Percentiles rank a stretch among this genome's conserved stretches.
Evolutionary conservation across 1,140 invertebrate species (phyloP).

Genomic region (Latrodectus geometricus): DNA sequence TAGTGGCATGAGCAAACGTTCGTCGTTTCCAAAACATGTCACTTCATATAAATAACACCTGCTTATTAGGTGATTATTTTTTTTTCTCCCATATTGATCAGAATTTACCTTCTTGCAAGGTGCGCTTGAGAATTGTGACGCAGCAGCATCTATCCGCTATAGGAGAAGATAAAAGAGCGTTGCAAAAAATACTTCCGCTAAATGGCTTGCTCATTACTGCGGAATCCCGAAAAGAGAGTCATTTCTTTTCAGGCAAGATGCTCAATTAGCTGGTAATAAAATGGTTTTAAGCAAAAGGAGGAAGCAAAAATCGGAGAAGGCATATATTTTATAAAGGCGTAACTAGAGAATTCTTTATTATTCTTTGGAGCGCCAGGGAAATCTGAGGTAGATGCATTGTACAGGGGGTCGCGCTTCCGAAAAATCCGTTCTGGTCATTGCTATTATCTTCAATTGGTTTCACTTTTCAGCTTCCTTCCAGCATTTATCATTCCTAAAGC

Average conservation of each 20-base stretch:
- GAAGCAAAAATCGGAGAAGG: conserved; percentile 52
- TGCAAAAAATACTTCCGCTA: conserved; percentile 11
- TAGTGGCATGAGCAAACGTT: conserved; percentile 20
- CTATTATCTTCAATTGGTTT: conserved; percentile 38
- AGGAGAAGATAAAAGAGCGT: not conserved
- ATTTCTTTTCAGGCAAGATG: conserved; percentile 21
- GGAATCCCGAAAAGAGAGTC: conserved; percentile 1
- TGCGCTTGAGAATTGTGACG: conserved; percentile 8
- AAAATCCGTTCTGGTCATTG: conserved; percentile 30
- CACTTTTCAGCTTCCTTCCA: conserved; percentile 17
- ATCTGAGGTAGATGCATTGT: not conserved
- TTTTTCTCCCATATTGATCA: conserved; percentile 20
- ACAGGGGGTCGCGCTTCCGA: not conserved
- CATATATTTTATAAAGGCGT: conserved; percentile 50
- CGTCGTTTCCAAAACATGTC: conserved; percentile 39
- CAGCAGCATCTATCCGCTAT: conserved; percentile 14
- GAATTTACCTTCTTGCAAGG: conserved; percentile 16
- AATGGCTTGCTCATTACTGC: not conserved
- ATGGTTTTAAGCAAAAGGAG: conserved; percentile 14
- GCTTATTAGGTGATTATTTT: conserved; percentile 25
- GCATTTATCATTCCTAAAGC: conserved; percentile 22
- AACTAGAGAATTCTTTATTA: conserved; percentile 47
- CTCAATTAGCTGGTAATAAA: conserved; percentile 52
- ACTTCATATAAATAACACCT: conserved; percentile 50
- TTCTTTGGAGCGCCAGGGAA: conserved; percentile 9